Evolutionary conservation across 2,113 vertebrate species (phyloP).

Genomic region (Prinia subflava): DNA sequence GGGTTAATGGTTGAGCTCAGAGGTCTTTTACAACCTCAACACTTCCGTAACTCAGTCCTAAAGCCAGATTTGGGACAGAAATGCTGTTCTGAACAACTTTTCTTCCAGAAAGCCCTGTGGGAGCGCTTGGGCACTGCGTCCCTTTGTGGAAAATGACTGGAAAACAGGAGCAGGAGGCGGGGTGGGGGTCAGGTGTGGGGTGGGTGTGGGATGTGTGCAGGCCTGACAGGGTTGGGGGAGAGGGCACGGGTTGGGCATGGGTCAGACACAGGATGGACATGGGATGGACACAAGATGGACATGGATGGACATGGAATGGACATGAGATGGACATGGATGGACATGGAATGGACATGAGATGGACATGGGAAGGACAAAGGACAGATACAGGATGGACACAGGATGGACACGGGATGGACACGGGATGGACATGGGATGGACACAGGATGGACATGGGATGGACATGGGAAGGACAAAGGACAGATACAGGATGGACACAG

Average conservation of each 20-base stretch:
- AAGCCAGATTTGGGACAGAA: not conserved
- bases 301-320: not conserved
- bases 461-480: too few species aligned
- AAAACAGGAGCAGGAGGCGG: accelerated
- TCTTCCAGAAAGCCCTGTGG: accelerated
- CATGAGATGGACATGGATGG: not conserved
- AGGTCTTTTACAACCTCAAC: not conserved
- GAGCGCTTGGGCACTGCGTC: accelerated
- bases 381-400: too few species aligned
- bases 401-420: not conserved
- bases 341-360: not conserved
- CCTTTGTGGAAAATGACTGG: accelerated
- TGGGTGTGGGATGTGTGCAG: not conserved
- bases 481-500: too few species aligned
- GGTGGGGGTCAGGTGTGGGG: not conserved
- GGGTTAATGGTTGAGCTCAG: not conserved
- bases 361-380: too few species aligned
- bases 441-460: not conserved
- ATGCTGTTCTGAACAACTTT: accelerated
- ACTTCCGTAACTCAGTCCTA: accelerated
- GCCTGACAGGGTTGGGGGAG: too few species aligned
- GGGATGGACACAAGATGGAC: too few species aligned
- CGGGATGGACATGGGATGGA: too few species aligned
- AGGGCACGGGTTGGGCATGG: too few species aligned
- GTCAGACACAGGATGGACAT: too few species aligned